phyloP scores from a whole-genome alignment of 2,888 invertebrate species.

The Hanleya hanleyi region DNA sequence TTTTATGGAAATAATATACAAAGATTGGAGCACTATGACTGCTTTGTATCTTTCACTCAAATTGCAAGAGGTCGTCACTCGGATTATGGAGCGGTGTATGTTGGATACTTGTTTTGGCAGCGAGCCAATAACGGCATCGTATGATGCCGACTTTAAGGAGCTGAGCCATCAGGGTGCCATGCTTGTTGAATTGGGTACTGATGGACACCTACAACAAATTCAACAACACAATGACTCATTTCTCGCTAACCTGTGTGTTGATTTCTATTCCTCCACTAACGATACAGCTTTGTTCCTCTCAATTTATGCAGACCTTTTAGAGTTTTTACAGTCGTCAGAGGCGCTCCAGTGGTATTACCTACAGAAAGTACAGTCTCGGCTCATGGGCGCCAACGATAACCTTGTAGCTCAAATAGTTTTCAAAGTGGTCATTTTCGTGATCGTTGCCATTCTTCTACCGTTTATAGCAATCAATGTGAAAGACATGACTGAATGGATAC shows the following conservation, averaged over 20 bases:
- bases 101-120: not conserved
- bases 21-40: not conserved
- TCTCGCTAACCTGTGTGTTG: not conserved
- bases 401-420: not conserved
- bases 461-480: conserved; percentile 20
- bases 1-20: not conserved
- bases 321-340: not conserved
- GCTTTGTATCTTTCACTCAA: not conserved
- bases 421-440: conserved; percentile 13
- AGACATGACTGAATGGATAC: conserved; percentile 43
- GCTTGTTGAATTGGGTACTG: too few species aligned
- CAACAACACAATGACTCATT: not conserved
- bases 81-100: not conserved
- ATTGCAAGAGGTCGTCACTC: not conserved
- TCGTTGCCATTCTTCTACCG: conserved; percentile 20
- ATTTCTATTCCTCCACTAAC: not conserved
- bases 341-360: not conserved
- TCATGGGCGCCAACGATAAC: not conserved
- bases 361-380: not conserved
- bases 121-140: too few species aligned
- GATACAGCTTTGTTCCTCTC: not conserved
- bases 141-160: too few species aligned
- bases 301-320: not conserved
- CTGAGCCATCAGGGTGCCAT: too few species aligned
- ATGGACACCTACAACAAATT: not conserved